phyloP scores from a whole-genome alignment of 2,113 vertebrate species.

The Delphinus delphis region DNA sequence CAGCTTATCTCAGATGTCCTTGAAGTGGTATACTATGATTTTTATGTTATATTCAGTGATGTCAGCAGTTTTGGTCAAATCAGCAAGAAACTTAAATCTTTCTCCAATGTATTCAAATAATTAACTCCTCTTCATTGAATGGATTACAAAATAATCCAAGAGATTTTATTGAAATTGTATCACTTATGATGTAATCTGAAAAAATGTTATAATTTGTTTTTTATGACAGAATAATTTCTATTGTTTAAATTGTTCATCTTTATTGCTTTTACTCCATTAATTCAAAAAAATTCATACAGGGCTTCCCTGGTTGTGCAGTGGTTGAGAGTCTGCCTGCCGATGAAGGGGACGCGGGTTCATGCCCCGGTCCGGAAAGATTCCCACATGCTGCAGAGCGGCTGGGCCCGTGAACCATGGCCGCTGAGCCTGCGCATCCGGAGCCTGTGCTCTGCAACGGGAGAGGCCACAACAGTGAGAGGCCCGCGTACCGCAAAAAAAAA shows the following conservation, averaged over 20 bases:
- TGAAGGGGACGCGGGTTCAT: too few species aligned
- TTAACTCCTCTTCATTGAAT: neutral
- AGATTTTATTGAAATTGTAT: neutral
- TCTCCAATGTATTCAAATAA: constrained; percentile 21
- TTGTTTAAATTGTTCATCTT: neutral
- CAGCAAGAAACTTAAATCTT: neutral
- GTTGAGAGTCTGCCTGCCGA: too few species aligned
- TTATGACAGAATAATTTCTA: constrained; percentile 32
- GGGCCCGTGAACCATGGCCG: too few species aligned
- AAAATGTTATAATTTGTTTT: neutral
- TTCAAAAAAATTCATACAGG: neutral
- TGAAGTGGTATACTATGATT: neutral
- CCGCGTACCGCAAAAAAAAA: too few species aligned
- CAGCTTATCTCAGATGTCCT: constrained; percentile 4
- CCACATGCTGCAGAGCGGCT: too few species aligned
- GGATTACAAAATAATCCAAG: constrained; percentile 35
- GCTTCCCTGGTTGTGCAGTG: too few species aligned
- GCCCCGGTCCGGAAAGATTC: too few species aligned
- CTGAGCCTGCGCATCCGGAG: too few species aligned
- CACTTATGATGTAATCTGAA: neutral
- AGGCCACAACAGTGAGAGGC: too few species aligned
- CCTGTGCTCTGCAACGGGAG: too few species aligned
- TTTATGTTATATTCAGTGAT: constrained; percentile 6
- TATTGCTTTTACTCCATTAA: neutral
- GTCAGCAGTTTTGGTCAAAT: neutral